phyloP scores from a whole-genome alignment of 2,888 invertebrate species.

The Brassicogethes aeneus region DNA sequence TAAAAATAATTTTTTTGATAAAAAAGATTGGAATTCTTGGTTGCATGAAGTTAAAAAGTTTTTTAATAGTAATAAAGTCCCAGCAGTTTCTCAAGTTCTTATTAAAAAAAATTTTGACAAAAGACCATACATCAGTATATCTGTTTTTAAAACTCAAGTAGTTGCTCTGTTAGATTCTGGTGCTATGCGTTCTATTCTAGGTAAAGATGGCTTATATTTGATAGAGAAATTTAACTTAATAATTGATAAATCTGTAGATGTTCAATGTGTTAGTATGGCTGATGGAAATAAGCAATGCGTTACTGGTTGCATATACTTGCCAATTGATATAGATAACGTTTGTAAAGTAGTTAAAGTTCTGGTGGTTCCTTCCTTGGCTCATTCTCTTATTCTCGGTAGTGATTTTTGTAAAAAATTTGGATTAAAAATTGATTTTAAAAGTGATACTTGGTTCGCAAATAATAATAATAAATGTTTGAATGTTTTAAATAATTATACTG shows the following conservation, averaged over 20 bases:
- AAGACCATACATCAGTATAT: background rate
- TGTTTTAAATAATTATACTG: background rate
- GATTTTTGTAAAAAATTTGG: conserved; percentile 6
- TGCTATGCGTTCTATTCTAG: background rate
- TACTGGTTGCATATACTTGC: too few species aligned
- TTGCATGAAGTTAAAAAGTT: background rate
- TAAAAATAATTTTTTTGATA: background rate
- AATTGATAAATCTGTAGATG: background rate
- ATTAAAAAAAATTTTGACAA: background rate
- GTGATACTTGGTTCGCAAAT: background rate
- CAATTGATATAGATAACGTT: conserved; percentile 1
- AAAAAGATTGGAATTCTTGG: background rate
- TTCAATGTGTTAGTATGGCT: conserved; percentile 6
- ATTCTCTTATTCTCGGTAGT: conserved; percentile 3
- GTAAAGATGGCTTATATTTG: background rate
- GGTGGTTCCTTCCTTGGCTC: conserved; percentile 3
- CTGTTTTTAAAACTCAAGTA: background rate
- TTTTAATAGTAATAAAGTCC: background rate
- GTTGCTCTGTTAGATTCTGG: conserved; percentile 7
- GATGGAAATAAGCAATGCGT: conserved; percentile 3
- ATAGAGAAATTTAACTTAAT: conserved; percentile 4
- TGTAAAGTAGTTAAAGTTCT: conserved; percentile 4
- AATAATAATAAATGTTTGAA: background rate
- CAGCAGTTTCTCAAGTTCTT: background rate
- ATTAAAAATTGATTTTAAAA: conserved; percentile 4